Percentiles rank a stretch among this genome's conserved stretches.
Conservation (phyloP, 64 coral and sea anemone genomes). For the Montipora foliosa region DNA sequence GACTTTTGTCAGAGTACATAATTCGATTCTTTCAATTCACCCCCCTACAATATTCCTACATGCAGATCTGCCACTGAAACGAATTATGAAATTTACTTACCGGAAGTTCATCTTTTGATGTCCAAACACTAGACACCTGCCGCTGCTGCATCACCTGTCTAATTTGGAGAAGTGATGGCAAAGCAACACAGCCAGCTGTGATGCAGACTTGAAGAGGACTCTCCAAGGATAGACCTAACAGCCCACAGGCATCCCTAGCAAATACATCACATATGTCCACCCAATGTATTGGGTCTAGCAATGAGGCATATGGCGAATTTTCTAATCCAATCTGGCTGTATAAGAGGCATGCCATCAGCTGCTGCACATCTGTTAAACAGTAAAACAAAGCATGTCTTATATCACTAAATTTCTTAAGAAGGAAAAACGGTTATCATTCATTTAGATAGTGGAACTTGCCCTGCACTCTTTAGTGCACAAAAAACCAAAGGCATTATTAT, state of each 20-base stretch:
- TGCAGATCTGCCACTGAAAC: neutral
- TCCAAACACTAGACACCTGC: constrained; percentile 94
- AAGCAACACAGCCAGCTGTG: constrained; percentile 91
- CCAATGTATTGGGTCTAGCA: constrained; percentile 96
- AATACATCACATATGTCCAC: constrained; percentile 95
- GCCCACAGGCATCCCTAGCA: constrained; percentile 92
- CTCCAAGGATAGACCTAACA: constrained; percentile 89
- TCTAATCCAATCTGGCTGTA: constrained; percentile 89
- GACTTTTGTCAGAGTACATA: no score
- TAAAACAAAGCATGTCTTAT: neutral
- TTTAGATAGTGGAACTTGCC: no score
- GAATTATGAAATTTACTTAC: constrained; percentile 48
- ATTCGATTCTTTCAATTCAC: no score
- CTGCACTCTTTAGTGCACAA: no score
- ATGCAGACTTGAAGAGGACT: constrained; percentile 93
- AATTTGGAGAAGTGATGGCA: constrained; percentile 94
- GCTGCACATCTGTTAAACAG: constrained; percentile 83
- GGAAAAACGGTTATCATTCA: no score
- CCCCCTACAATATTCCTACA: no score
- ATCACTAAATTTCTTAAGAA: no score
- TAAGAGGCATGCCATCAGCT: constrained; percentile 92
- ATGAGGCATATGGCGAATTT: constrained; percentile 85
- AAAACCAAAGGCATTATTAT: no score
- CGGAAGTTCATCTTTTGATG: constrained; percentile 92
- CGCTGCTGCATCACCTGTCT: constrained; percentile 96